Base-by-base conservation (phyloP, 2,797 vertebrate species). In the Champsocephalus esox region DNA sequence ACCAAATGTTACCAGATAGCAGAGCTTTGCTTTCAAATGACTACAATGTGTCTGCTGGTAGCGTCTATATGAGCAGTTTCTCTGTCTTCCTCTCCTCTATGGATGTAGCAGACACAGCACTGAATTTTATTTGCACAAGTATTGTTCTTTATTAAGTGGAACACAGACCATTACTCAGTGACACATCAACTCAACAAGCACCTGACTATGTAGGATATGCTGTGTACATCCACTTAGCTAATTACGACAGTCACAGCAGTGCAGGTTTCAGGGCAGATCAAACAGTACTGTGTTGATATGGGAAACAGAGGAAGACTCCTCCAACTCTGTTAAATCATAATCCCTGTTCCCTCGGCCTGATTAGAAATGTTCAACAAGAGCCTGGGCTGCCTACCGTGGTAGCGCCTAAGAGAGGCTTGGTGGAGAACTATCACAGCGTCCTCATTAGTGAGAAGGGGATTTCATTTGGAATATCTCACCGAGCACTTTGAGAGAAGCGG, bases 371-470 rank as follows among this genome's bases (percentile, higher is more conserved):
- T 93, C 92, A 91, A 84, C 90, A 79, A 88, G 83, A 85, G 85
- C 84, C 79, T 60, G 79, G 73, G 83, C 88, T 87, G 89, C 89
- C 85, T 87, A 85, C 75, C 74, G 79, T 86, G 87, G 82, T 89
- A 85, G 84, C 70, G 68, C 84, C n/a, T 51, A 64, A 77, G 83
- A 87, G 84, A 83, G 78, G 70, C 88, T 91, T 68, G 87, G 67
- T 83, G 87, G 77, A 81, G 87, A 90, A 90, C 90, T 90, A 93
- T 94, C 92, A 93, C 94, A 91, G 90, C 90, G 92, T 87, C 92
- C 94, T 95, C 94, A 95, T 95, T 95, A 95, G 92, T 75, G 90
- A 93, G 88, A 88, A 88, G 89, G 88, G 91, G 92, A 90, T 94
- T 95, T 94, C 84, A 92, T 93, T 94, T 91, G 91, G 91, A 92